phyloP scores from a whole-genome alignment of 1,140 invertebrate species.

The Eumeta japonica region DNA sequence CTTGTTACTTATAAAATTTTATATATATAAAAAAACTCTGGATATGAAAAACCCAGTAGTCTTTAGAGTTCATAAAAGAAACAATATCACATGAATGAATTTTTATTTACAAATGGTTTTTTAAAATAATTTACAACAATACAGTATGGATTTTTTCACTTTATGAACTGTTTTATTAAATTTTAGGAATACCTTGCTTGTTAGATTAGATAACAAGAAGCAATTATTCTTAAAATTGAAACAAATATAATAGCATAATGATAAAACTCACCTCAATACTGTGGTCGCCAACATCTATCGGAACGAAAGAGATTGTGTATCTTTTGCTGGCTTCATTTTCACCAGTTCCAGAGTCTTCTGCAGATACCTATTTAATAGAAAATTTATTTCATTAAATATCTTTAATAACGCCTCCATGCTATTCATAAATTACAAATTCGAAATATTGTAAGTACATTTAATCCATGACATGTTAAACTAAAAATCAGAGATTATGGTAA shows the following conservation, averaged over 20 bases:
- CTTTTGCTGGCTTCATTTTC: conserved; percentile 51
- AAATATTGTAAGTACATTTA: background rate
- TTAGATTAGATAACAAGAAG: too few relatives aligned
- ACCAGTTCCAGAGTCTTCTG: conserved; percentile 48
- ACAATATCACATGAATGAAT: background rate
- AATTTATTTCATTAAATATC: background rate
- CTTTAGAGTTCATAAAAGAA: too few relatives aligned
- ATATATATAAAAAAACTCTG: too few relatives aligned
- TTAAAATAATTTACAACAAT: background rate
- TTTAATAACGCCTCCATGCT: background rate
- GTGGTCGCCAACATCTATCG: conserved; percentile 89
- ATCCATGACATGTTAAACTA: background rate
- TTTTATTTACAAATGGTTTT: background rate
- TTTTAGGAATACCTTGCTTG: too few relatives aligned
- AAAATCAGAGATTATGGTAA: too few relatives aligned
- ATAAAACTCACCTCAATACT: conserved; percentile 77
- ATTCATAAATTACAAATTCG: background rate
- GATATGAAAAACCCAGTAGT: too few relatives aligned
- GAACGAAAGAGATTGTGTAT: conserved; percentile 76
- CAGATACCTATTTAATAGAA: conserved; percentile 34
- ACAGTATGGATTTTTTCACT: too few relatives aligned
- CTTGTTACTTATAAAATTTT: too few relatives aligned
- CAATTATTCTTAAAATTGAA: too few relatives aligned
- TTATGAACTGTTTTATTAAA: too few relatives aligned
- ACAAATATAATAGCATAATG: conserved; percentile 1